Evolutionary conservation across 2,113 vertebrate genomes (phyloP).

Genomic region (Deroptyus accipitrinus): DNA sequence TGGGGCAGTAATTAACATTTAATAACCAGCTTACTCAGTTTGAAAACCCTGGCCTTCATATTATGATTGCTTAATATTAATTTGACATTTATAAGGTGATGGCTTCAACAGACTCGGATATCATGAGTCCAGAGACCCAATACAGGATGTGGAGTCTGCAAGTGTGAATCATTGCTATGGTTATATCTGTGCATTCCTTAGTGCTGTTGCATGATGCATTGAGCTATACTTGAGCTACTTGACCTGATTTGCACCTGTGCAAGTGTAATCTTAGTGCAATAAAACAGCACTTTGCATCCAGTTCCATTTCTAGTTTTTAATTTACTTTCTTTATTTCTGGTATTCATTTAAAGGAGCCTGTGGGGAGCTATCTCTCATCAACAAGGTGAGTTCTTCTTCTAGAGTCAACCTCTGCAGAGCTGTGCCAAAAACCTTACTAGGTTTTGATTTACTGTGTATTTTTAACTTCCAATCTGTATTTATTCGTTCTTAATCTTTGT

Average conservation of each 20-base stretch:
- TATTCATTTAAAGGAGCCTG: neutral
- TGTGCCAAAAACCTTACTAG: neutral
- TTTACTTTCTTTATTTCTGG: neutral
- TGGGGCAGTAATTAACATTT: constrained; percentile 12
- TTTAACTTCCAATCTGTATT: neutral
- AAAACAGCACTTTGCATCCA: neutral
- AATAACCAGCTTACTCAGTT: neutral
- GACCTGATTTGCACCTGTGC: neutral
- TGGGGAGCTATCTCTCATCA: neutral
- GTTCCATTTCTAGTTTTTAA: neutral
- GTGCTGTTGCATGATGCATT: rapidly evolving
- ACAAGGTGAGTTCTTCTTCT: neutral
- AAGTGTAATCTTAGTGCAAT: neutral
- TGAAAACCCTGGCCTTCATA: neutral
- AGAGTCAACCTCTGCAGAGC: neutral
- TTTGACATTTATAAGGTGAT: constrained; percentile 28
- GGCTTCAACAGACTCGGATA: neutral
- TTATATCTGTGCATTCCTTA: neutral
- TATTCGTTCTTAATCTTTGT: neutral
- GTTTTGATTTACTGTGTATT: neutral
- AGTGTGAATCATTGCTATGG: neutral
- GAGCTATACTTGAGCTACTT: neutral
- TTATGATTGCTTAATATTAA: constrained; percentile 42
- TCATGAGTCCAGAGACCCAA: neutral
- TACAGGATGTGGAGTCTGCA: neutral